Evolutionary conservation across 2,797 vertebrate genomes (phyloP).

Genomic region (Lepus townsendii): DNA sequence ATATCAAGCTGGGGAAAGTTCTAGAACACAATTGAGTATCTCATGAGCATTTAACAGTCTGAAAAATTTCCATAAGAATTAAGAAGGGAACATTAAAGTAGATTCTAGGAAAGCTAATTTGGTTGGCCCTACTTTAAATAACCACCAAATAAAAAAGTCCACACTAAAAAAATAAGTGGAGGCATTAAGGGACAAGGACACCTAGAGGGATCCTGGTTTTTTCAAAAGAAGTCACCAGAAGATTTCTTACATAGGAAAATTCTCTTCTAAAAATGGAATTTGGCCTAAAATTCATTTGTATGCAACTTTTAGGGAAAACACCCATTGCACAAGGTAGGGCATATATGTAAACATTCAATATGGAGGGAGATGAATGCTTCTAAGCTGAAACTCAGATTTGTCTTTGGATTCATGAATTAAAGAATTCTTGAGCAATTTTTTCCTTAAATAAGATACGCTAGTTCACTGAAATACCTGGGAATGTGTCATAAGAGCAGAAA

Average conservation of each 20-base stretch:
- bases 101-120: conserved; percentile 66
- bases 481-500: conserved; percentile 68
- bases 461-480: conserved; percentile 67
- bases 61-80: conserved; percentile 72
- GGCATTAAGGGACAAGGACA: conserved; percentile 48
- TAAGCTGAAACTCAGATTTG: conserved; percentile 71
- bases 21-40: conserved; percentile 54
- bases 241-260: conserved; percentile 52
- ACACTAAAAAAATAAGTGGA: conserved; percentile 47
- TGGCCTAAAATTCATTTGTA: conserved; percentile 61
- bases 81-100: conserved; percentile 69
- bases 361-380: conserved; percentile 56
- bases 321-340: conserved; percentile 52
- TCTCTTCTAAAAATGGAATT: conserved; percentile 64
- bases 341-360: conserved; percentile 35
- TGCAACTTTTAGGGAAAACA: conserved; percentile 63
- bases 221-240: conserved; percentile 66
- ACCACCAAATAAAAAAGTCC: conserved; percentile 68
- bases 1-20: conserved; percentile 64
- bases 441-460: conserved; percentile 58
- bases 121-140: conserved; percentile 74
- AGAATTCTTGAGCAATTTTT: conserved; percentile 66
- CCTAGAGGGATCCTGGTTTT: conserved; percentile 47
- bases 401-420: conserved; percentile 75
- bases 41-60: conserved; percentile 59